A percentile compares a stretch with the other conserved stretches of the same genome.
Conservation (phyloP, 2,888 invertebrate genomes). For the Cryptocheilus praepositus region DNA sequence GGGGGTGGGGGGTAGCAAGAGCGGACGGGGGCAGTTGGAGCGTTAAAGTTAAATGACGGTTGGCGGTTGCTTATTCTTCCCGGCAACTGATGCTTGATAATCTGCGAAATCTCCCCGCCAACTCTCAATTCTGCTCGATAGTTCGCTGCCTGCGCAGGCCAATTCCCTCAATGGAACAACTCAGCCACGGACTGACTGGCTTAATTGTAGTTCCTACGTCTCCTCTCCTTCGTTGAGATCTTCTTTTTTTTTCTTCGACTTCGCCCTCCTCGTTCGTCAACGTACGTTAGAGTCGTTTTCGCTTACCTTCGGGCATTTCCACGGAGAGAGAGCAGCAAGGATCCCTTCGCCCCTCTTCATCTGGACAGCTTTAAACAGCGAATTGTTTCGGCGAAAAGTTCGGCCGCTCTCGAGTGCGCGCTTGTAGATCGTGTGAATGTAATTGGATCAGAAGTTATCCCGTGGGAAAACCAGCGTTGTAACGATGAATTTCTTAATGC, state of each 20-base stretch:
- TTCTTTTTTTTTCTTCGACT: constrained; percentile 32
- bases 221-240: constrained; percentile 35
- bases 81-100: constrained; percentile 75
- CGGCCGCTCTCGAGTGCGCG: too few relatives aligned
- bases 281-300: too few relatives aligned
- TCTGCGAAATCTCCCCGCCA: constrained; percentile 68
- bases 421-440: too few relatives aligned
- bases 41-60: constrained; percentile 76
- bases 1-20: constrained; percentile 28
- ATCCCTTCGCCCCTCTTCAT: too few relatives aligned
- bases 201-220: constrained; percentile 72
- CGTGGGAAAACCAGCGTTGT: too few relatives aligned
- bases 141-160: constrained; percentile 67
- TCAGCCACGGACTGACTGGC: constrained; percentile 70
- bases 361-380: too few relatives aligned
- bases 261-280: constrained; percentile 23
- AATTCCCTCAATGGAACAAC: constrained; percentile 73
- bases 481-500: too few relatives aligned
- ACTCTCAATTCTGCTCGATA: constrained; percentile 71
- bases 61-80: constrained; percentile 75
- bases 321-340: too few relatives aligned
- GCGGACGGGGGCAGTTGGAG: constrained; percentile 57
- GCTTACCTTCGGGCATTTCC: too few relatives aligned
- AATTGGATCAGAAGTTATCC: too few relatives aligned
- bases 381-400: too few relatives aligned